Base-by-base conservation (phyloP, 2,888 invertebrate genomes). In the Papilio protenor region DNA sequence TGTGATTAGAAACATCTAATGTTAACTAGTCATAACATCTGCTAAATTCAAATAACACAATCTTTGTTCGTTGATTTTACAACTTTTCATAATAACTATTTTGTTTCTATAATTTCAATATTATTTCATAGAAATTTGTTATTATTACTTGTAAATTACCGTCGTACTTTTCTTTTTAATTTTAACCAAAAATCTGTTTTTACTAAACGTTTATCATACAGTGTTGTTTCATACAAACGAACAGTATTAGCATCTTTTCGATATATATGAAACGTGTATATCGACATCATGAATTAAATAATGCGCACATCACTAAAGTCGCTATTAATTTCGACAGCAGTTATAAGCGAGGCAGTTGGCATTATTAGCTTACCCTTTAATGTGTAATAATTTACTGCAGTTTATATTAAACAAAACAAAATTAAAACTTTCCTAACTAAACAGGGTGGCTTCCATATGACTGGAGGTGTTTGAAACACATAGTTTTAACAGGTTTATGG, bases 321-420 rank as follows among this genome's bases (percentile, higher is more conserved):
- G 87, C 89, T 90, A 93, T 93, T 93, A 93, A 94, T 93, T 92
- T 93, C 89, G 89, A 90, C 91, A 90, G 88, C 89, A 86, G 88
- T 91, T 90, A 89, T 91, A 91, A 92, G 91, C 91, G 90, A 90
- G 88, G 89, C 91, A 91, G 91, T 92, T 90, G 91, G 89, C 86
- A 89, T 92, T 94, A 93, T 94, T 93, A 92, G 92, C 92, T 89
- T 87, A 91, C 92, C 93, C 92, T 90, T 93, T 92, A 93, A 93
- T 92, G 90, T 89, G 90, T 91, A 90, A 93, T 94, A 93, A 94
- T 93, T 94, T 94, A 94, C 92, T 93, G 91, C 92, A 92, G 89
- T 91, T 91, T 90, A 91, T 92, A 93, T 92, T 92, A 92, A 91
- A 91, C 91, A 92, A 92, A 93, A 92, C 91, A 91, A 88, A 90